Evolutionary conservation across 2,113 vertebrate species (phyloP), one percentile per base, ranked within the genome.

Genomic region (Delphinus delphis): DNA sequence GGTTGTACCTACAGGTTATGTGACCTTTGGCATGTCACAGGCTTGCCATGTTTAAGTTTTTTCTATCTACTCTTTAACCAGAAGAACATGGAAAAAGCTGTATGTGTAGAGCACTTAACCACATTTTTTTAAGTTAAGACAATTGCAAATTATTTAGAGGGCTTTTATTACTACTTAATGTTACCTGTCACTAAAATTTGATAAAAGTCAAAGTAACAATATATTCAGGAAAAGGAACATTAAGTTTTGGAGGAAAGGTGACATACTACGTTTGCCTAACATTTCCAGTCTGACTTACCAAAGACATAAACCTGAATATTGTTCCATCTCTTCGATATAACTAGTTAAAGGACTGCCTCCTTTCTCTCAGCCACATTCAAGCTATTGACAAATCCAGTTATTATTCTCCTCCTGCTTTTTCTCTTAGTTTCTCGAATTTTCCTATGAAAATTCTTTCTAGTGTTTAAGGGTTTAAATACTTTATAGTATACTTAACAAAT

Each of bases 181-280:
- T 77, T 77, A 81, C 26, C 89, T 67, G 7, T 85, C 79, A 88
- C 53, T 91, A 80, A 92, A 96, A 82, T 82, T 79, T 96, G 65
- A 31, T 86, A 62, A 68, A 36, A 91, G 6, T 88, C 76, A 79
- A 89, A 93, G 26, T 41, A 92, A 86, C 93, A 67, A 68, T 82
- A 53, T 63, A 79, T 68, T 96, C 60, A 92, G n/a, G 38, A 88
- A 88, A 90, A 88, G 38, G 25, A 90, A 77, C 36, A 92, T 50
- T 55, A 55, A 25, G 4, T 74, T 94, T 82, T 76, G 21, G 41
- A 79, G 38, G 17, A 41, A 76, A 90, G 36, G 10, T 47, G 76
- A 47, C 36, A 58, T 47, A 65, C 8, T 67, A 20, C 26, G 17
- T 31, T 8, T 88, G 38, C 47, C 55, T 79, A 62, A 63, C 9